Base-by-base conservation (phyloP, 1,140 invertebrate species). In the Pachyrhynchus sulphureomaculatus region DNA sequence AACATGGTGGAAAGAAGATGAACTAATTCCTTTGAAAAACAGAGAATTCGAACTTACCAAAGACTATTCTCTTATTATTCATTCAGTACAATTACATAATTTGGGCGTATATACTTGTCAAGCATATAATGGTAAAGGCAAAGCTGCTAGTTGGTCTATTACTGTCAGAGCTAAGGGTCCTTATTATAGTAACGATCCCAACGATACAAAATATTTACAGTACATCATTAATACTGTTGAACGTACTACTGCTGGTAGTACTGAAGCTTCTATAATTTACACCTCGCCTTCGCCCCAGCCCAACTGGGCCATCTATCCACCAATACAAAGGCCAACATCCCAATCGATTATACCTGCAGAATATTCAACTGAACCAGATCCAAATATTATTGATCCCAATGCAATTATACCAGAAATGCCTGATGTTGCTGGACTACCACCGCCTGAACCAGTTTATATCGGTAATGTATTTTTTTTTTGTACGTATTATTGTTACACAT, bases 41-140 rank as follows among this genome's bases (percentile, higher is more conserved):
- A 78, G 84, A 1, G 78, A 84, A 15, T 92, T 88, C 65, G 87
- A 93, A 69, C 87, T 90, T 64, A 80, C 84, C 18, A 81, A 83
- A 15, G 90, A 93, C 69, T 86, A 84, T 73, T 85, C 87, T 0
- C 79, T 95, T 2, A 78, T 86, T 33, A 90, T 96, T 68, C 80
- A 84, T 42, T 78, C 83, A 0, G 84, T 96, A 0, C 82, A 83
- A 4, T 60, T 89, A 0, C 82, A 83, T 12, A 88, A 86, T 65
- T 80, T 92, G 2, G 92, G 92, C 9, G 78, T 86, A n/a, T 93
- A 95, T 75, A 88, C 86, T 0, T 95, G 92, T 70, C 88, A 92
- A 91, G 72, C 90, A 0, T 95, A 90, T 74, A 95, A 95, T 71
- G 90, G 89, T 1, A 72, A 86, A 4, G 90, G 89, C 2, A 84